Base-by-base conservation (phyloP, 2,797 vertebrate species). In the Aeoliscus strigatus region DNA sequence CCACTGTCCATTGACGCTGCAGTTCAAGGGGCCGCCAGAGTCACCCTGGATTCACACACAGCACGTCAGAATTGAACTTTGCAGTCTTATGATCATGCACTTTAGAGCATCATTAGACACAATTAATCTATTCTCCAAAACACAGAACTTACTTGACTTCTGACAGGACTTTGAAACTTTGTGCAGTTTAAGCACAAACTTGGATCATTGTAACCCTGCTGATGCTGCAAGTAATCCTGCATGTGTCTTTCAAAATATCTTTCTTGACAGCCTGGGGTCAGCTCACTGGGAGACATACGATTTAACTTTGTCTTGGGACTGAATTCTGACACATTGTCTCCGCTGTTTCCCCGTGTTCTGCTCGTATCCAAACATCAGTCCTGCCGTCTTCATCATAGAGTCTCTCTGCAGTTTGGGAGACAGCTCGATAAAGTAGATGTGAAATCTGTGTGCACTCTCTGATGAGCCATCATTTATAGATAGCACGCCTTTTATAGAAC, bases 11-110 rank as follows among this genome's bases (percentile, higher is more conserved):
- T 57, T 70, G 21, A 92, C 89, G 1, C 42, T 60, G 50, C 94
- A 94, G 81, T 94, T 80, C 50, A 96, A 86, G 32, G 94, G 93
- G 3, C 93, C 92, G 0, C 93, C 94, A 1, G 94, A 96, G 60
- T 94, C 92, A 3, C 94, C 93, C 92, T 94, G 42, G 16, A 49
- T 28, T 27, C 14, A 27, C 9, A 44, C 9, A 56, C 24, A 29
- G 39, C 12, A 25, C 16, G 36, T 11, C 5, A 26, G 4, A 16
- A 3, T 31, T 13, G 27, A 45, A 42, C 2, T 8, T 23, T 14
- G 15, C 4, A 6, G 34, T 5, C 30, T 9, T 15, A 21, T 2
- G 28, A 34, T 17, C 0, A 28, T 2, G 29, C 42, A 10, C n/a
- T 21, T 36, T 5, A 29, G 11, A 8, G 23, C 18, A 24, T 32